These are phyloP conservation scores for Trochalopteron elliotii DNA, from an alignment of 2,113 vertebrate genomes.

Conservation along the genomic window DNA sequence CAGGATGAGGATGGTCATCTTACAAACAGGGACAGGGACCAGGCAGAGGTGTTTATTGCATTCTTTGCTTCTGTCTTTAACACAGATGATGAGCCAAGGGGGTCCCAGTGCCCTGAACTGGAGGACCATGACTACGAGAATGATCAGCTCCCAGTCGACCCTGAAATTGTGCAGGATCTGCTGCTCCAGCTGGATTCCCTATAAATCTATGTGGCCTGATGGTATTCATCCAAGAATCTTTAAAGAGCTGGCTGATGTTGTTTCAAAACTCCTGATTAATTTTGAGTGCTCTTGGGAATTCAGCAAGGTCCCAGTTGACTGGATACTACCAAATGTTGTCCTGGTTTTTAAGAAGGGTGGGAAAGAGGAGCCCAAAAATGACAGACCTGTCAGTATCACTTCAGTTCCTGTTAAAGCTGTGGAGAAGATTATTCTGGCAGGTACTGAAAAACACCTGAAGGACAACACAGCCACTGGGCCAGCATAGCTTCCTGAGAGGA, in stretches of 20 bases:
- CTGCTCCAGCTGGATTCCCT: not conserved
- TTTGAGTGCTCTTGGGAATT: not conserved
- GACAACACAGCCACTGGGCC: too few relatives aligned
- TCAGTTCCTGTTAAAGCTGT: not conserved
- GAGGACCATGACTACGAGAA: not conserved
- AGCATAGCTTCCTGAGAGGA: not conserved
- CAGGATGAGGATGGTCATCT: not conserved
- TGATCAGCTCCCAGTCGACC: not conserved
- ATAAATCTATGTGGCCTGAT: not conserved
- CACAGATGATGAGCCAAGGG: rapidly evolving
- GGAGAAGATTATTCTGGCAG: too few relatives aligned
- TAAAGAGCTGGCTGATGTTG: not conserved
- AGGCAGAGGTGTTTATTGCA: not conserved
- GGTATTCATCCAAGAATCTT: not conserved
- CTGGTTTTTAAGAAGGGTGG: not conserved
- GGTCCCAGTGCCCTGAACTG: not conserved
- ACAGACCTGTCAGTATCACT: not conserved
- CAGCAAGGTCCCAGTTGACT: not conserved
- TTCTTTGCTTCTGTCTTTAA: not conserved
- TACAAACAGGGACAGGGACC: not conserved
- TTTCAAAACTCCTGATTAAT: not conserved
- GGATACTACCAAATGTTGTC: not conserved
- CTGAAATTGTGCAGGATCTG: not conserved
- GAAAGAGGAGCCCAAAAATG: not conserved
- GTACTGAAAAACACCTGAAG: not conserved